These are phyloP conservation scores for Seira sanloemensis DNA, from an alignment of 2,888 invertebrate species.

Conservation along the genomic window DNA sequence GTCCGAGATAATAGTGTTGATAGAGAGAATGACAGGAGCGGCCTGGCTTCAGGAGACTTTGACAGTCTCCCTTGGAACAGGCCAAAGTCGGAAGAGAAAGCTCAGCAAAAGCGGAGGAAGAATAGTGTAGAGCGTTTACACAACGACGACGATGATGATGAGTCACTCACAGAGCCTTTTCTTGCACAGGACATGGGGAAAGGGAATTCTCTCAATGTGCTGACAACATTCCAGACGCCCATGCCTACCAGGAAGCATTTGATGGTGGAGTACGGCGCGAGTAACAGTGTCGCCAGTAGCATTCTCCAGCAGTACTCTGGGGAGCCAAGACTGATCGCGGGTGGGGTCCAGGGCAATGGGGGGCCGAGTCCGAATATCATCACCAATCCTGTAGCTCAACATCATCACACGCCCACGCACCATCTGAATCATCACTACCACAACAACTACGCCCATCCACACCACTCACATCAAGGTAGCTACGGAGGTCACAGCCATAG, in stretches of 20 bases:
- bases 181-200: conserved; percentile 68
- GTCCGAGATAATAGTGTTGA: conserved; percentile 11
- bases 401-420: conserved; percentile 46
- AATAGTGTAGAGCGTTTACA: background rate
- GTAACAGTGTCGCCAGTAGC: conserved; percentile 68
- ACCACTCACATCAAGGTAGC: conserved; percentile 39
- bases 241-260: conserved; percentile 70
- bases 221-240: conserved; percentile 73
- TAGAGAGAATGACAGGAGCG: conserved; percentile 1
- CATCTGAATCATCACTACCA: conserved; percentile 30
- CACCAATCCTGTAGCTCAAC: conserved; percentile 44
- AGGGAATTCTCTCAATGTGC: conserved; percentile 69
- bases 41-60: background rate
- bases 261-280: conserved; percentile 67
- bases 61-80: conserved; percentile 46
- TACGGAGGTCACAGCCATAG: conserved; percentile 37
- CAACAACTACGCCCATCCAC: conserved; percentile 56
- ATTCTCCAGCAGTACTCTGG: conserved; percentile 68
- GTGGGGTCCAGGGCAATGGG: conserved; percentile 7
- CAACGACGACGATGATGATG: conserved; percentile 42
- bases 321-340: conserved; percentile 71
- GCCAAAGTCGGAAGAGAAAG: conserved; percentile 4
- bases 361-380: conserved; percentile 52
- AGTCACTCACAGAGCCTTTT: conserved; percentile 57
- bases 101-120: conserved; percentile 45